Evolutionary conservation across 2,113 vertebrate genomes (phyloP).

Genomic region (Nymphicus hollandicus): DNA sequence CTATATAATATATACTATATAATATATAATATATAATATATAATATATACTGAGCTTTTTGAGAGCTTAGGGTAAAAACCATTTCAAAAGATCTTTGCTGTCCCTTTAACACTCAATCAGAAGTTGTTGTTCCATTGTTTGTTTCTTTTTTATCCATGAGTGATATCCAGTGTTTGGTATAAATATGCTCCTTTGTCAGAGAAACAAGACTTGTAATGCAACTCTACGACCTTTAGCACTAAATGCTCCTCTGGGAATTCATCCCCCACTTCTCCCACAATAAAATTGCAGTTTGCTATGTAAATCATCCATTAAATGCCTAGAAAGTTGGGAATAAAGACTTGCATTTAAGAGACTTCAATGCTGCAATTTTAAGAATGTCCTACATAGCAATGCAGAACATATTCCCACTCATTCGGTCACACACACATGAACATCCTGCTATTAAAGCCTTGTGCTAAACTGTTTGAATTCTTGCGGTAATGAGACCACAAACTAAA

Average conservation of each 20-base stretch:
- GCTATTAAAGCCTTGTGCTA: neutral
- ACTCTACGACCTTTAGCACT: neutral
- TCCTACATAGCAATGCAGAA: neutral
- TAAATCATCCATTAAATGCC: neutral
- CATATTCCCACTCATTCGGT: accelerated
- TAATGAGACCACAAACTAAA: neutral
- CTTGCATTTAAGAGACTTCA: neutral
- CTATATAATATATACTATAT: too few relatives aligned
- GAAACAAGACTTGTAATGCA: neutral
- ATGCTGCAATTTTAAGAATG: neutral
- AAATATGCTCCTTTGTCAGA: slow-evolving; percentile 1
- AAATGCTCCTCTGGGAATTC: neutral
- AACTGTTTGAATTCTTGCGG: neutral
- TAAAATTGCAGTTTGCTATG: neutral
- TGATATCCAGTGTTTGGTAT: neutral
- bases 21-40: neutral
- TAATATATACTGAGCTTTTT: neutral
- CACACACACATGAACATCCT: neutral
- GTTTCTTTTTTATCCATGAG: neutral
- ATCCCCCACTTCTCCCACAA: slow-evolving; percentile 25
- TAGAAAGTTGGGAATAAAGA: neutral
- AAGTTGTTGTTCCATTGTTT: neutral
- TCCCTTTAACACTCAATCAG: neutral
- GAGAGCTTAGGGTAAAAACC: neutral
- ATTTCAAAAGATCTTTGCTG: neutral